Base-by-base conservation (phyloP, 2,888 invertebrate genomes). In the Cenopis cana region DNA sequence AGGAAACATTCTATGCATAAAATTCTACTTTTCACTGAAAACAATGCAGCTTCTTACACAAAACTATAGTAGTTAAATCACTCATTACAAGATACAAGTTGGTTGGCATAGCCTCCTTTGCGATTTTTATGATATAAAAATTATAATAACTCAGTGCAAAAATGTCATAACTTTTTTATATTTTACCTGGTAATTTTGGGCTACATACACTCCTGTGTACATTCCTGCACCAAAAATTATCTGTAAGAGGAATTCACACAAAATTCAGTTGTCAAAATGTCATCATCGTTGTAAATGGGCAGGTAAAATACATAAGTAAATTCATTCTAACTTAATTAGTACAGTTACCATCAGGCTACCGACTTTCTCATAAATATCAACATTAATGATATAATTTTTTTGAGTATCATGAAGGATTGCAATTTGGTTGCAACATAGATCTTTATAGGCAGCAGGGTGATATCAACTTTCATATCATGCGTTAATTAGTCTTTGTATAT, bases 181-280 rank as follows among this genome's bases (percentile, higher is more conserved):
- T 14, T 68, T 86, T 93, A 96, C 96, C 93, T 96, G 94, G 89
- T 96, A 97, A 88, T 97, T 96, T 92, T 97, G 97, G 78, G 95
- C 94, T 76, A 96, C 78, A 82, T 96, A 97, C 68, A 97, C 94
- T 38, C 97, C 97, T 56, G 96, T 91, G 83, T 97, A 97, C 41
- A 96, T 83, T 29, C 97, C 97, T 73, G 95, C 80, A 18, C 95
- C 92, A 84, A 96, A 95, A 66, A 95, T 94, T 67, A 96, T 79
- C 96, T 97, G 88, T 73, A 95, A 95, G 80, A 68, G 77, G 81
- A 75, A 80, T 17, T 4, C 12, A n/a, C 1, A 33, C 17, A 17
- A n/a, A 8, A 46, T 14, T 41, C 41, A 41, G 41, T 46, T 46
- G 8, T 6, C n/a, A 46, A n/a, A n/a, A n/a, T 12, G 41, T 46